Conservation (phyloP, 2,113 vertebrate species). For the Petrocephalus microphthalmus region DNA sequence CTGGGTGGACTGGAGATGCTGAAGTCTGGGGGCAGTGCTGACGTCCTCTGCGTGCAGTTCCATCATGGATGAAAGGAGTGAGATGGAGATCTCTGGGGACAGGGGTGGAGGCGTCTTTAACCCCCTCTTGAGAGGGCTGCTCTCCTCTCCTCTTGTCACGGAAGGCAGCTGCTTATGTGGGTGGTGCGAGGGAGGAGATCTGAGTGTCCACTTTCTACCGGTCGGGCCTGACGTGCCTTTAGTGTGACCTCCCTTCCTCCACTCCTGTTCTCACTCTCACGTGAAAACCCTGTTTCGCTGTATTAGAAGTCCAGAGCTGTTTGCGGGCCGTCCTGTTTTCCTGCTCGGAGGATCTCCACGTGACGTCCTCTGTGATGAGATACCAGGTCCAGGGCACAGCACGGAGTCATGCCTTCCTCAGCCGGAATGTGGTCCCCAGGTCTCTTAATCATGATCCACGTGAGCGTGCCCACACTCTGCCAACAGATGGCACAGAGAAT, state of each 20-base stretch:
- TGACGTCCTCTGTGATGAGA: background rate
- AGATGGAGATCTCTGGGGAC: background rate
- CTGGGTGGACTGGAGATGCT: background rate
- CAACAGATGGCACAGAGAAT: conserved; percentile 2
- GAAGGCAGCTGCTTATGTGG: background rate
- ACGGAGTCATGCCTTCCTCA: background rate
- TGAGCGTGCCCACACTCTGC: conserved; percentile 2
- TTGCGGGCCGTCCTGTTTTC: background rate
- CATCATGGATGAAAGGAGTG: background rate
- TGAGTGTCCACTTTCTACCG: background rate
- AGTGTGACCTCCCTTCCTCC: background rate
- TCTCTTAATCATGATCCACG: background rate
- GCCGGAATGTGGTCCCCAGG: background rate
- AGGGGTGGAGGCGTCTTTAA: background rate
- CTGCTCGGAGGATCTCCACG: background rate
- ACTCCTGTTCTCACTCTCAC: background rate
- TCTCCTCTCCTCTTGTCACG: background rate
- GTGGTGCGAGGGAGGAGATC: background rate
- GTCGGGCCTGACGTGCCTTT: too few relatives aligned
- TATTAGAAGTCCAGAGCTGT: background rate
- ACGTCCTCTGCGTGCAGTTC: background rate
- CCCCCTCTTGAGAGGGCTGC: background rate
- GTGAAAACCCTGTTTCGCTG: background rate
- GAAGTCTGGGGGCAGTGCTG: background rate
- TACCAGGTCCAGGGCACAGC: background rate